Base-by-base conservation (phyloP, 2,797 vertebrate genomes). In the Paguma larvata region DNA sequence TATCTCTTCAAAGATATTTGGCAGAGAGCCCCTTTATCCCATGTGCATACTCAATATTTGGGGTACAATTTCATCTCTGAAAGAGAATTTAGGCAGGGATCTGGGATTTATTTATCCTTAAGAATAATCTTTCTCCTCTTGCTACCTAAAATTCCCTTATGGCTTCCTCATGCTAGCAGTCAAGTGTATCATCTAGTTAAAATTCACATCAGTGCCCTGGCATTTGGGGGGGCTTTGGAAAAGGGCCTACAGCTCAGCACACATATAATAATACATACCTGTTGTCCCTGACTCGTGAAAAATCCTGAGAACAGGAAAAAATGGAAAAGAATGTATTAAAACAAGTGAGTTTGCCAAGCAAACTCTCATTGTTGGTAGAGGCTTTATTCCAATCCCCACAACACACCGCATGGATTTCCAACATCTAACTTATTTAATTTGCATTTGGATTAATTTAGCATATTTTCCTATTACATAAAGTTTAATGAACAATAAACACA, bases 401-500 rank as follows among this genome's bases (percentile, higher is more conserved):
- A 80, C n/a, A 85, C 16, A 75, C 51, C 73, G 38, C 90, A 21
- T 80, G 48, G 34, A 89, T 96, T 98, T 91, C 67, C 65, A 86
- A 67, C 79, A 75, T 90, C 23, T 41, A 96, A 94, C 83, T 93
- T 98, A 87, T 87, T 97, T 97, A 97, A 98, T 97, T 97, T 97
- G 91, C 84, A 30, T 34, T 88, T 94, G 85, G 93, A 95, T 97
- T 97, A 96, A 97, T 97, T 98, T 97, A 98, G 91, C 89, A 78
- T 89, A 93, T 97, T 85, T 97, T 87, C 94, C 51, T 46, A 97
- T 98, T 98, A 95, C 91, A 91, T 96, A 97, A 97, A 95, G 85
- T 25, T 96, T 94, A 97, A 97, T 94, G 96, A 97, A 97, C 87
- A 95, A 86, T 95, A 97, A 97, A 96, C 96, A 97, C 62, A 95